Percentiles rank a stretch among this genome's conserved stretches.
Evolutionary conservation across 2,797 vertebrate genomes (phyloP).

Genomic region (Gymnocypris eckloni): DNA sequence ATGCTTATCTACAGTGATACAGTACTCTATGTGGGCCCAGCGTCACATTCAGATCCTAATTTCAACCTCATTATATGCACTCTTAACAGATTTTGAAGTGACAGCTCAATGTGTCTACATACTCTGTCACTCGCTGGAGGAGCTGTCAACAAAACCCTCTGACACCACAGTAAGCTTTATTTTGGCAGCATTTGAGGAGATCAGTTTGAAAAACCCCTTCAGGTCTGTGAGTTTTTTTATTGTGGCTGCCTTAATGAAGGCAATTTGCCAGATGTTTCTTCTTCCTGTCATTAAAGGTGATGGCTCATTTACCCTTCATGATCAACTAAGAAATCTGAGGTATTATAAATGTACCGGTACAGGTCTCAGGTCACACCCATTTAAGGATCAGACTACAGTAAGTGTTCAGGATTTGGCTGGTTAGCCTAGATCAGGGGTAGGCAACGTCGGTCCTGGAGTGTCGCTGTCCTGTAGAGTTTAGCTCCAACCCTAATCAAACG

Average conservation of each 20-base stretch:
- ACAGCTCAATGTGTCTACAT: slow-evolving; percentile 24
- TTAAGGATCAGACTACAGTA: not conserved
- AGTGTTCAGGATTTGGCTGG: not conserved
- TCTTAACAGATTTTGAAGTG: slow-evolving; percentile 3
- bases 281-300: slow-evolving; percentile 20
- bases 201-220: slow-evolving; percentile 19
- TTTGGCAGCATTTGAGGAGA: slow-evolving; percentile 18
- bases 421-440: too few relatives aligned
- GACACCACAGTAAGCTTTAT: slow-evolving; percentile 19
- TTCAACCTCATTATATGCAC: not conserved
- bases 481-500: too few relatives aligned
- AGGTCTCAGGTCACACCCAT: not conserved
- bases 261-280: slow-evolving; percentile 47
- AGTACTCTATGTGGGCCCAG: not conserved
- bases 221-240: not conserved
- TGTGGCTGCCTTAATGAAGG: slow-evolving; percentile 29
- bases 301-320: slow-evolving; percentile 4
- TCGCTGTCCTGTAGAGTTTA: too few relatives aligned
- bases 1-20: not conserved
- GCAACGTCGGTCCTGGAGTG: too few relatives aligned
- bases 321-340: not conserved
- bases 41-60: slow-evolving; percentile 11
- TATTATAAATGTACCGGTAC: not conserved
- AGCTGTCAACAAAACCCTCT: slow-evolving; percentile 28
- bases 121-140: slow-evolving; percentile 21